phyloP scores from a whole-genome alignment of 2,888 invertebrate genomes.

The Eretmocerus hayati region DNA sequence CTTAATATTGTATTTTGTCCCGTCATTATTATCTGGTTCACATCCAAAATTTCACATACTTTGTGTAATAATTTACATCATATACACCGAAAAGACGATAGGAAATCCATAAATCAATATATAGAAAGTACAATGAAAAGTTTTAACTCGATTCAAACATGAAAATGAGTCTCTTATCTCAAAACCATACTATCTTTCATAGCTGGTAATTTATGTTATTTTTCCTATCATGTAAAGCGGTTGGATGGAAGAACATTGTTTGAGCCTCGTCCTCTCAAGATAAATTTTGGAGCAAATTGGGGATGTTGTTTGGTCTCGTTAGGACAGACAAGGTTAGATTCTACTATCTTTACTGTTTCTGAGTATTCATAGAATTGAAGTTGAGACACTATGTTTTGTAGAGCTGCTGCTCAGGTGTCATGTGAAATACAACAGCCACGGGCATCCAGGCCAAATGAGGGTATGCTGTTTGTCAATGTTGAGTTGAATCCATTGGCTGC shows the following conservation, averaged over 20 bases:
- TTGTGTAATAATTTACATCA: neutral
- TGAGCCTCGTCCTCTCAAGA: constrained; percentile 64
- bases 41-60: constrained; percentile 10
- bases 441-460: constrained; percentile 81
- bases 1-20: constrained; percentile 2
- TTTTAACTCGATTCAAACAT: too few species aligned
- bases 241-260: constrained; percentile 71
- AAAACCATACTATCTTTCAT: too few species aligned
- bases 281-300: constrained; percentile 76
- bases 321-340: constrained; percentile 68
- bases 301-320: constrained; percentile 72
- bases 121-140: neutral
- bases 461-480: constrained; percentile 75
- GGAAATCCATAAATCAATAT: too few species aligned
- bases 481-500: constrained; percentile 83
- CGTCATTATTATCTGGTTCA: constrained; percentile 3
- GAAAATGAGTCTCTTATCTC: constrained; percentile 4
- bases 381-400: constrained; percentile 35
- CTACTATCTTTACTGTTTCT: neutral
- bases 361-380: too few species aligned
- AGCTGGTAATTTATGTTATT: too few species aligned
- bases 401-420: constrained; percentile 80
- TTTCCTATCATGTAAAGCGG: constrained; percentile 52
- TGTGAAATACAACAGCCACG: constrained; percentile 83
- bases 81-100: too few species aligned